Base-by-base conservation (phyloP, 2,113 vertebrate genomes). In the Peromyscus polionotus region DNA sequence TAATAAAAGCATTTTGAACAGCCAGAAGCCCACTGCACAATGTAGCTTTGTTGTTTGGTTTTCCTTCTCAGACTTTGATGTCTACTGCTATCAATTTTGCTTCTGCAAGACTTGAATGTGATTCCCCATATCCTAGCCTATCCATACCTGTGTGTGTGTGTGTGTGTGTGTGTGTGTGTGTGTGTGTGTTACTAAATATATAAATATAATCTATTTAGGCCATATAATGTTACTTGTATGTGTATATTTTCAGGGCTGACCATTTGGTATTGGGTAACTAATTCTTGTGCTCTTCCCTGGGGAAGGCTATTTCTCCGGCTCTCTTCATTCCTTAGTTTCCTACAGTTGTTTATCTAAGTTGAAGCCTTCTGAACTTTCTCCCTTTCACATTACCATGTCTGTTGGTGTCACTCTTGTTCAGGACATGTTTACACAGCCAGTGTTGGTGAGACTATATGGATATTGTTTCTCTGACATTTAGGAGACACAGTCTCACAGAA, bases 1-100 rank as follows among this genome's bases (percentile, higher is more conserved):
- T 90, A 89, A 75, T 72, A 72, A 70, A 91, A 93, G 85, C 24
- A 20, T 83, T 67, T 94, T 88, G 20, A 8, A 70, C 91, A 87
- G 73, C 65, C 67, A 48, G 14, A 73, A 93, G 51, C 36, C 20
- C 16, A 85, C 33, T 63, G 12, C 73, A 16, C 11, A 9, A 1
- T 63, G 91, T 86, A 36, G 11, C 67, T 83, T 81, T 20, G 7
- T 89, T 57, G 11, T 68, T 88, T 36, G 22, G 61, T 94, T 88
- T 88, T 19, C 36, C 24, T 59, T 89, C 17, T 89, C 51, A 26
- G 22, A 65, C 8, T 19, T 33, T 88, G 22, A 20, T 86, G 73
- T 70, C 45, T n/a, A 14, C 45, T 42, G 14, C 61, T 22, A 6
- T 59, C 36, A 12, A 0, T 75, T 73, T 73, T 88, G 76, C 51